These are phyloP conservation scores for Hexactinellida sp. DNA, from an alignment of 37 sponge, comb jelly and placozoan species.

Conservation along the genomic window DNA sequence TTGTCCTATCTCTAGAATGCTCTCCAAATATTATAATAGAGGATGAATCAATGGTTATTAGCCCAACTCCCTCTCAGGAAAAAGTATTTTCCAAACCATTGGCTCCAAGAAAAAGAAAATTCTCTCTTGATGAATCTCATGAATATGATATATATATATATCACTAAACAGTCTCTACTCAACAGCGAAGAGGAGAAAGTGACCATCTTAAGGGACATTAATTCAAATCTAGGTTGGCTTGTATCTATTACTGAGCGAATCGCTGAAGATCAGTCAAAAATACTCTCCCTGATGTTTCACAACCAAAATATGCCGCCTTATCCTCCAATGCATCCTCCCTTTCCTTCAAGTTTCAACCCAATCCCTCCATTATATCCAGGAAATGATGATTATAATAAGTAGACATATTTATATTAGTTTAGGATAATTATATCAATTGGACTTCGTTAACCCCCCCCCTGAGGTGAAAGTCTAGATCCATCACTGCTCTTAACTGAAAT, in stretches of 20 bases:
- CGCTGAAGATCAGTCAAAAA: conserved; percentile 6
- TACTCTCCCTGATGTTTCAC: not conserved
- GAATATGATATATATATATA: too few relatives aligned
- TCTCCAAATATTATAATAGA: not conserved
- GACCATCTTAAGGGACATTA: not conserved
- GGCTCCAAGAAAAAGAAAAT: not conserved
- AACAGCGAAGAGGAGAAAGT: conserved; percentile 11
- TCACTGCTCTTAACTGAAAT: conserved; percentile 12
- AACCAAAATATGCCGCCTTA: not conserved
- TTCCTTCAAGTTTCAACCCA: not conserved
- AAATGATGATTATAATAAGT: not conserved
- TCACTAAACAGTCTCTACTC: not conserved
- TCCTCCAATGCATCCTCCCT: not conserved
- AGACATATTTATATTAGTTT: too few relatives aligned
- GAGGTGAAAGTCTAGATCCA: too few relatives aligned
- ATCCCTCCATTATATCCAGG: not conserved
- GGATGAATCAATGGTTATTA: not conserved
- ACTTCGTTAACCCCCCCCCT: too few relatives aligned
- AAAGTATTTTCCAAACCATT: not conserved
- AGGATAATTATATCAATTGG: too few relatives aligned
- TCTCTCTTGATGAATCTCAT: too few relatives aligned
- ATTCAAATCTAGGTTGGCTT: not conserved
- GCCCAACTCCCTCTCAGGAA: conserved; percentile 8
- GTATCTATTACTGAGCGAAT: not conserved
- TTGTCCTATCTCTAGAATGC: not conserved